Evolutionary conservation across 1,140 invertebrate species (phyloP), one percentile per base, ranked within the genome.

Genomic region (Drosophila sproati): DNA sequence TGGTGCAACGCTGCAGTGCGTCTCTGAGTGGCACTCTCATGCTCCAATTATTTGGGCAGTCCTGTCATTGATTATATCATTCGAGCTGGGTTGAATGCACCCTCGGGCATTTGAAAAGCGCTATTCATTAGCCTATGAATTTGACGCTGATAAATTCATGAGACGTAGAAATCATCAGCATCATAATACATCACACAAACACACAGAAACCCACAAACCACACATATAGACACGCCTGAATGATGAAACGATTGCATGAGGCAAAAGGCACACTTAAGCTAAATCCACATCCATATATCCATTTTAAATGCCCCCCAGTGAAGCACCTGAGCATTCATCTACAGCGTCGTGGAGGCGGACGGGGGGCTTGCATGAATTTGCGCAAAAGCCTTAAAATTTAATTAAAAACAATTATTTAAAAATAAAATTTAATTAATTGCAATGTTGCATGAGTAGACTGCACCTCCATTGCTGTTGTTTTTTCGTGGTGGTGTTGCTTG

Each of bases 321-420:
- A 52, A 48, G 34, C 56, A 60, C n/a, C 61, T 63, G 69, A 52
- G 63, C 80, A 69, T 66, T 55, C 52, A 80, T 45, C 67, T 86
- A 75, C 59, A 72, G 45, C 41, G 51, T 54, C 45, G 67, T 57
- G 72, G 20, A 20, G 20, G 20, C 66, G 51, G 54, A n/a, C 48
- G 72, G 64, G 20, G 20, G 20, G 20, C 20, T 80, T 86, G 83
- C 83, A 87, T 88, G 83, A 82, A 88, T 80, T 77, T 83, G 77
- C 80, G 80, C 79, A 77, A 87, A 79, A 61, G 54, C 77, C 62
- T 78, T 77, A 71, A 89, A 83, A 83, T 88, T 87, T 88, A 87
- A 87, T 87, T 87, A 88, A 87, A 87, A 88, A 88, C 85, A 89
- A 88, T 87, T 87, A 83, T 87, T 88, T 83, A 80, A 89, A 87